Base-by-base conservation (phyloP, 2,797 vertebrate species). In the Acropternis orthonyx region DNA sequence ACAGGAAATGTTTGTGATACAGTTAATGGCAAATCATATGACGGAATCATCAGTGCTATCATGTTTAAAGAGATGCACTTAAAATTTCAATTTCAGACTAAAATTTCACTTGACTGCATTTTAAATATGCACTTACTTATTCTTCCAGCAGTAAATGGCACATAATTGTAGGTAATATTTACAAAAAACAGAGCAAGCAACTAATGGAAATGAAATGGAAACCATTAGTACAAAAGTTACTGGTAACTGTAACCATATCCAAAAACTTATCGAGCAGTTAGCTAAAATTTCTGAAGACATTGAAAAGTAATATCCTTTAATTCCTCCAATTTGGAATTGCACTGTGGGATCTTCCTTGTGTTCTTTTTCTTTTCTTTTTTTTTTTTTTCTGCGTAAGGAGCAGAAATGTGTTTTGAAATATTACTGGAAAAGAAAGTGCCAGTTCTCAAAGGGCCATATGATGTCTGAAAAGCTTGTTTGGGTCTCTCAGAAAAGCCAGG, bases 81-180 rank as follows among this genome's bases (percentile, higher is more conserved):
- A 95, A 88, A 95, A 93, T 85, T 89, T 90, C 83, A 46, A 83
- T 88, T 80, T 82, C 72, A 81, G 79, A 93, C 68, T 96, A 95
- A 94, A 86, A 95, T 94, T 95, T 95, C 90, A 96, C 76, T 69
- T 93, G 94, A 90, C 77, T 88, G 92, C 55, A 93, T 95, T 92
- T 94, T 78, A 91, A 86, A 89, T 79, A 86, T 36, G 81, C 79
- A 87, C 56, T 93, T 90, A 81, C 85, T 96, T 94, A 65, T 55
- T 78, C 66, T 94, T 96, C 94, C 80, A 95, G 94, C 94, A 94
- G 85, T 94, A 97, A 97, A 90, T 41, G 71, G 41, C 51, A 87
- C 12, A 28, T 32, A 95, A 97, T 91, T 92, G 76, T 79, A 82
- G 46, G 86, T 80, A 93, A 95, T 96, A 96, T 97, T 96, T 95